Base-by-base conservation (phyloP, 2,113 vertebrate genomes). In the Antechinus flavipes region DNA sequence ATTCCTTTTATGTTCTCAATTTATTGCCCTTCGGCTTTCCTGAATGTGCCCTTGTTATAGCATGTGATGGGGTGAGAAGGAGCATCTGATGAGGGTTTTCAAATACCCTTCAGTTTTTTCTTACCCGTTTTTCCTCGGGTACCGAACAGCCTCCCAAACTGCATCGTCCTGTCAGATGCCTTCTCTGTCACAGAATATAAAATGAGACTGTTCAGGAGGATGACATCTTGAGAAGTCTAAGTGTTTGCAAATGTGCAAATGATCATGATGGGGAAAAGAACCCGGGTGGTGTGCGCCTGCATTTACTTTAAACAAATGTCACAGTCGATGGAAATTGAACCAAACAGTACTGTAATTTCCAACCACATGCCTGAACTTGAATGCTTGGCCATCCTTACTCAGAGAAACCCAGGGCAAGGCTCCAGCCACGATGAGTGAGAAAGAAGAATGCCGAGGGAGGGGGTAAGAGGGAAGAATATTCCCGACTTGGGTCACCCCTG, bases 61-160 rank as follows among this genome's bases (percentile, higher is more conserved):
- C 0, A n/a, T 47, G 25, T 19, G 42, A 42, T 11, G 1, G 14
- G 55, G 53, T 0, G 8, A 91, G 9, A 26, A 2, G 68, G 84
- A 10, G 27, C 68, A 25, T 16, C 61, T 30, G 90, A 42, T 12
- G 0, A 8, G 46, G 1, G 27, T 8, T 10, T 30, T 25, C 0
- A 4, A 76, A 84, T 24, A 4, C 3, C 27, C 50, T n/a, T 25
- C 1, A 1, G 0, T 16, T 2, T 22, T 26, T 2, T 35, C 11
- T 27, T 3, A 14, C 0, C 0, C 0, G 14, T n/a, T 27, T 90
- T 42, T 52, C 47, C 25, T 52, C 22, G 24, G 24, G 68, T 22
- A 42, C 22, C 26, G 1, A 0, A 14, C 24, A 2, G 22, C 9
- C 53, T 50, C 47, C 54, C 22, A 1, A 22, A 42, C 14, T 2